Conservation (phyloP, 2,888 invertebrate genomes). For the Tetanocera ferruginea region DNA sequence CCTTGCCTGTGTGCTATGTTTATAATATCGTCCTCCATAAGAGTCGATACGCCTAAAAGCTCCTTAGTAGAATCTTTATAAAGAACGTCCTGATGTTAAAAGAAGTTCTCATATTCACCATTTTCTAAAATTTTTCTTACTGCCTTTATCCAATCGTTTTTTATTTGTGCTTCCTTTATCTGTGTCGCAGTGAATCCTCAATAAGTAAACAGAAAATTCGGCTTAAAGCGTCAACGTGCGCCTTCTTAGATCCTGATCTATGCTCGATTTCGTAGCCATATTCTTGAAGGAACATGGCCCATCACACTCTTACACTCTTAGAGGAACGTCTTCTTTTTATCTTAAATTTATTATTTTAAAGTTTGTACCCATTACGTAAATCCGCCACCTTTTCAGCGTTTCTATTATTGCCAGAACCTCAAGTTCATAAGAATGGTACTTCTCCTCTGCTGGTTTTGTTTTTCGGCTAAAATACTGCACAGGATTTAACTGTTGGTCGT, state of each 20-base stretch:
- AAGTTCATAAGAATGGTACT: constrained; percentile 16
- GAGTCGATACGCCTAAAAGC: no score
- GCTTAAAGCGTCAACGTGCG: neutral
- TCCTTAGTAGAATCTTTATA: no score
- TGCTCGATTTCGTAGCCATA: neutral
- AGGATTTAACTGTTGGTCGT: constrained; percentile 40
- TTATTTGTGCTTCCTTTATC: no score
- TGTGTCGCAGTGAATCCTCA: no score
- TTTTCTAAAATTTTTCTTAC: no score
- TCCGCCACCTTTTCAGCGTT: no score
- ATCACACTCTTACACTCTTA: neutral
- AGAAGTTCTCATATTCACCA: no score
- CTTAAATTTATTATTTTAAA: neutral
- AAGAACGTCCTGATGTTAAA: no score
- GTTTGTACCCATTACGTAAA: neutral
- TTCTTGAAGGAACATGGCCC: neutral
- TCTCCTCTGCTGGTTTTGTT: constrained; percentile 35
- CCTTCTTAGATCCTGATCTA: neutral
- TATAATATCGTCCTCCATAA: no score
- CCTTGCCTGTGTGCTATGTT: no score
- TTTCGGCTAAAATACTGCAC: constrained; percentile 46
- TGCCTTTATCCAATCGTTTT: no score
- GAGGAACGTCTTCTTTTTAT: neutral
- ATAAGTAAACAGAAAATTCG: no score
- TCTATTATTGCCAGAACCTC: neutral